Evolutionary conservation across 92 coral and sea anemone species (phyloP), one percentile per base, ranked within the genome.

Genomic region (Epizoanthus stellaris): DNA sequence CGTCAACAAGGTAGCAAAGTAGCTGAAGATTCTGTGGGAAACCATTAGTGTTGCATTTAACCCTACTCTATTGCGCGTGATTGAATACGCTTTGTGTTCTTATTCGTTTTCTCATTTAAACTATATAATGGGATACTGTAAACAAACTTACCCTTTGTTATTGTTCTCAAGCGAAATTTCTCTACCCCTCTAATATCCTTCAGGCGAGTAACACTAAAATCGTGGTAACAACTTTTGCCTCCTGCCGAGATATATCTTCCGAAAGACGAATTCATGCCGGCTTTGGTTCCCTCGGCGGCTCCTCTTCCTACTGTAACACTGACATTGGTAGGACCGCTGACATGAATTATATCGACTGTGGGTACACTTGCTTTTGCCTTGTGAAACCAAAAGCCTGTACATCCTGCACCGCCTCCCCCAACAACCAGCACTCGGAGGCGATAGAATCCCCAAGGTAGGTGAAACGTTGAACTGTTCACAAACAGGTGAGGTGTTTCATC

Each of bases 351-450:
- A 9, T 79, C 10, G 14, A 64, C 72, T 5, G 3, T 19, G 5
- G 83, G 71, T 0, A 43, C 4, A 21, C 83, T 63, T 3, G 83
- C 83, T 63, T 23, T 20, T 21, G 71, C 82, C 20, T 16, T 61
- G 2, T n/a, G n/a, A n/a, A n/a, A n/a, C n/a, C n/a, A n/a, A n/a
- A n/a, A n/a, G n/a, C 39, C 59, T 5, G 4, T 20, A 63, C 83
- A 79, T 2, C 83, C 83, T 6, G 83, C 83, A 30, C 83, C 72
- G 3, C 83, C 83, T 63, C 83, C 83, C 23, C 83, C 83, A 19
- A 79, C 72, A 19, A 42, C 83, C 16, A 79, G 40, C 60, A 79
- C 72, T 14, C 83, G 83, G 19, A 79, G 10, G 19, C 56, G 60
- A 20, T 39, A 36, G 13, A 62, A 40, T 16, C 83, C 83, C 4